A percentile compares a stretch with the other conserved stretches of the same genome.
Conservation (phyloP, 2,797 vertebrate species). For the Acipenser oxyrinchus region DNA sequence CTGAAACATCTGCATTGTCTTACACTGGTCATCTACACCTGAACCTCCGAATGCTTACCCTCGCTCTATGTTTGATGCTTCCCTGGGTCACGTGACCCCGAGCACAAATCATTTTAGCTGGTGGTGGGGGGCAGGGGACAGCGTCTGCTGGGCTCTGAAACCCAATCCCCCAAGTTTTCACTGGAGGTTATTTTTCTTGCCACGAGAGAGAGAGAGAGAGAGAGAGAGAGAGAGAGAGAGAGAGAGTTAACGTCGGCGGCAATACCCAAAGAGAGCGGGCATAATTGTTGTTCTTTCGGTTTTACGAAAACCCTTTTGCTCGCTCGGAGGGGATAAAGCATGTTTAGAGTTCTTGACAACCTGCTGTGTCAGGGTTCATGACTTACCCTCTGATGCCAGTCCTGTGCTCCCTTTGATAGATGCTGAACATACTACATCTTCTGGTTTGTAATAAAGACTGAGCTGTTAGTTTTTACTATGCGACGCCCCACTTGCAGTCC, state of each 20-base stretch:
- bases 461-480: conserved; percentile 36
- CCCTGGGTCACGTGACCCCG: conserved; percentile 77
- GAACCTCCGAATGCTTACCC: conserved; percentile 76
- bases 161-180: conserved; percentile 76
- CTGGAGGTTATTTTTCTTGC: conserved; percentile 70
- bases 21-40: conserved; percentile 56
- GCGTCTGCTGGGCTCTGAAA: conserved; percentile 70
- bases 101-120: conserved; percentile 89
- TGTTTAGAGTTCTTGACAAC: conserved; percentile 43
- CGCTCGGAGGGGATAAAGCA: conserved; percentile 38
- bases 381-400: conserved; percentile 40
- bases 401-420: conserved; percentile 48
- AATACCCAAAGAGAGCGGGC: conserved; percentile 42
- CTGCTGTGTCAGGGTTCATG: conserved; percentile 41
- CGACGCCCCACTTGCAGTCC: conserved; percentile 31
- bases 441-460: conserved; percentile 49
- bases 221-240: conserved; percentile 49
- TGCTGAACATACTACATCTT: conserved; percentile 50
- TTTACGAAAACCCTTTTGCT: conserved; percentile 38
- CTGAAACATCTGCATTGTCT: conserved; percentile 86
- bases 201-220: conserved; percentile 43
- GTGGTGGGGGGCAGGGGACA: conserved; percentile 52
- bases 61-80: conserved; percentile 78
- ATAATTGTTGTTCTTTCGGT: conserved; percentile 38
- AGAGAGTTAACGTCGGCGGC: conserved; percentile 59